Evolutionary conservation across 2,888 invertebrate species (phyloP), one percentile per base, ranked within the genome.

Genomic region (Spicauda simplicius): DNA sequence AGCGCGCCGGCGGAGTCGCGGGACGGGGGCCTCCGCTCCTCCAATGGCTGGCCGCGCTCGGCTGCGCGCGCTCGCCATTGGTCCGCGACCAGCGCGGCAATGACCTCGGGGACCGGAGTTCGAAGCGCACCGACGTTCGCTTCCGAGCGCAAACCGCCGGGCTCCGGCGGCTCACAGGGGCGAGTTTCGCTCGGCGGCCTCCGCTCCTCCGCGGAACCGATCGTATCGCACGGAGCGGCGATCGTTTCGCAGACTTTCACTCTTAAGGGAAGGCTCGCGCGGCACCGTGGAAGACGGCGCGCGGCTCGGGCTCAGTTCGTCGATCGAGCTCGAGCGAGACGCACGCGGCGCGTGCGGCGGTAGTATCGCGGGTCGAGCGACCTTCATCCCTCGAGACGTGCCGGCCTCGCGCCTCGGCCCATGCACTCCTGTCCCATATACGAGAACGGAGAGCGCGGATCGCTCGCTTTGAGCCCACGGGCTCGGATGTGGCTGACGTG

Each of bases 61-160:
- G 81, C 86, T 83, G 84, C 84, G 91, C 94, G 90, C 88, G 88
- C 85, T 82, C 80, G 81, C 83, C 81, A 94, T 94, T 94, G 92
- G 94, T 87, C 84, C 86, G 77, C 74, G 77, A 82, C 76, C 87
- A 88, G 93, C 94, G 96, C 96, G 96, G 96, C 96, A 96, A 96
- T 96, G 96, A 96, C 96, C 96, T 96, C 96, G 95, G 95, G 94
- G 94, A 95, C 95, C 95, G 95, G 95, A 95, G 94, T 95, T 96
- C 95, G 95, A 95, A 96, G 95, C 95, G 94, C 95, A 95, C 95
- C 95, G 95, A 95, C 95, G 95, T 94, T 95, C 91, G 86, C 88
- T 85, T 78, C 79, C 82, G 85, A 87, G 81, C 86, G 84, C 88
- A 88, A 91, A 93, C 91, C 91, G 91, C 88, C 90, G 88, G 91